Conservation (phyloP, 2,888 invertebrate genomes). For the Agriopis aurantiaria region DNA sequence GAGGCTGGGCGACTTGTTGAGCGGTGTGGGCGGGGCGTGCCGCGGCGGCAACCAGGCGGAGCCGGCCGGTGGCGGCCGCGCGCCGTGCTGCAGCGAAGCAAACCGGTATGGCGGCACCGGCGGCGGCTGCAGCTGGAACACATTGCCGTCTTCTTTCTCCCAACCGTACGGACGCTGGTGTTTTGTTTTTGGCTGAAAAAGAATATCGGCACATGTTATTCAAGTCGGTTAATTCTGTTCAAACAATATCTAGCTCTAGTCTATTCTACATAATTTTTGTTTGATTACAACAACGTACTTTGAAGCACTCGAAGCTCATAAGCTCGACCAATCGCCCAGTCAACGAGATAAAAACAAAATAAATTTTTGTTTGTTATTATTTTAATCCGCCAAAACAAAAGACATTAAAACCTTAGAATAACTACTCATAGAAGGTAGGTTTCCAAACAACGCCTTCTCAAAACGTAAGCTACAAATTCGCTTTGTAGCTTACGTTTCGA, state of each 20-base stretch:
- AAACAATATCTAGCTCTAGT: neutral
- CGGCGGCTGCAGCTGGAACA: conserved; percentile 83
- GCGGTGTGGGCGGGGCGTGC: conserved; percentile 58
- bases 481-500: too few species aligned
- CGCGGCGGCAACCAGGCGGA: conserved; percentile 81
- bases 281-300: too few species aligned
- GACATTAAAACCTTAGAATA: too few species aligned
- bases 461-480: too few species aligned
- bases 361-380: too few species aligned
- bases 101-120: conserved; percentile 88
- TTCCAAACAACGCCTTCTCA: too few species aligned
- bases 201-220: neutral
- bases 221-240: neutral
- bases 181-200: conserved; percentile 89
- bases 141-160: conserved; percentile 85
- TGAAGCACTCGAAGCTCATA: too few species aligned
- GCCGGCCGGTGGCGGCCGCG: conserved; percentile 68
- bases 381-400: too few species aligned
- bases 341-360: too few species aligned
- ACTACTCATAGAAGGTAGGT: too few species aligned
- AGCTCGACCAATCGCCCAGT: too few species aligned
- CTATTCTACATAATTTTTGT: too few species aligned
- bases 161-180: conserved; percentile 92
- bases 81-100: conserved; percentile 89
- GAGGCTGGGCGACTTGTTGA: conserved; percentile 75